Conservation (phyloP, 2,113 vertebrate species). For the Chloropsis cyanopogon region DNA sequence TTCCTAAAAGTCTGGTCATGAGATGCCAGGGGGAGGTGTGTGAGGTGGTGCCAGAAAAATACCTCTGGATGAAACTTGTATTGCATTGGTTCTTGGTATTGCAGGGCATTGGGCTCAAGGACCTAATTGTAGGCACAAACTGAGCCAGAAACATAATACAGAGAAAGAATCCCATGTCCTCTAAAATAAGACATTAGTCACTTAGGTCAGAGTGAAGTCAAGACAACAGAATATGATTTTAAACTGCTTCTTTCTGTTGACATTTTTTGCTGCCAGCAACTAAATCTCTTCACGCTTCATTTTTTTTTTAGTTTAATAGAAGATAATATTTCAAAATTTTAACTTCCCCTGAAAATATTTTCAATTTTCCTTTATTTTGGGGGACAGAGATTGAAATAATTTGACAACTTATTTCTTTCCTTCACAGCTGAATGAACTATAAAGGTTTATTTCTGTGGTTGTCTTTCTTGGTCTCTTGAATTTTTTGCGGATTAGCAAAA, state of each 20-base stretch:
- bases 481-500: background rate
- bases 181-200: background rate
- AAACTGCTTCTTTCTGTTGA: background rate
- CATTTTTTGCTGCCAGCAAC: background rate
- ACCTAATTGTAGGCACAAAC: background rate
- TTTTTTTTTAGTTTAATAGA: background rate
- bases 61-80: background rate
- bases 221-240: background rate
- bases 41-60: background rate
- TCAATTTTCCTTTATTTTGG: background rate
- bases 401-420: background rate
- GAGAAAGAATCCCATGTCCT: accelerated
- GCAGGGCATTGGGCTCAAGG: background rate
- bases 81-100: background rate
- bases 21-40: background rate
- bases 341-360: background rate
- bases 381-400: background rate
- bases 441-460: background rate
- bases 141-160: background rate
- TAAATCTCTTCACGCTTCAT: background rate
- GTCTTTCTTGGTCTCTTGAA: background rate
- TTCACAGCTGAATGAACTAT: background rate
- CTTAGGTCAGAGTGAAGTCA: background rate
- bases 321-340: background rate
- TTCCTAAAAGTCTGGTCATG: background rate